These are phyloP conservation scores for Propsilocerus akamusi DNA, from an alignment of 1,140 invertebrate species.

Conservation along the genomic window DNA sequence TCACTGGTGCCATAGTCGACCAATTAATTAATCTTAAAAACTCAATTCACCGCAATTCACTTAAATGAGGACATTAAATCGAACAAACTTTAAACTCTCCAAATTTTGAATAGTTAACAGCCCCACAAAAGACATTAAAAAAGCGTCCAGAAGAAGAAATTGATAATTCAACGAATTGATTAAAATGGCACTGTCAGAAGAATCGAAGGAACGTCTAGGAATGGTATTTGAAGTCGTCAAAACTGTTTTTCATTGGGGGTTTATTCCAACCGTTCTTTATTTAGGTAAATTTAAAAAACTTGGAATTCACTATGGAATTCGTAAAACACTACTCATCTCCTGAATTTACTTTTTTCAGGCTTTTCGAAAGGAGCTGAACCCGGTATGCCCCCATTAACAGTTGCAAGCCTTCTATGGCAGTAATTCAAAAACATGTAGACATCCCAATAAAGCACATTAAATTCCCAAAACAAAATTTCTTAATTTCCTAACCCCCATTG, in stretches of 20 bases:
- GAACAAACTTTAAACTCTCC: no score
- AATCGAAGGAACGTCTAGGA: constrained; percentile 36
- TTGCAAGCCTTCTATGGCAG: not conserved
- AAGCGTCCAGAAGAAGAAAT: no score
- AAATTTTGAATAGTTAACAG: no score
- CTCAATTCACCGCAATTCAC: no score
- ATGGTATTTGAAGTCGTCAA: constrained; percentile 35
- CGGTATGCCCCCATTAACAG: not conserved
- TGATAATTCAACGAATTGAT: not conserved
- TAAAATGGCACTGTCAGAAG: constrained; percentile 25
- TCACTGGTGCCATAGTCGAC: not conserved
- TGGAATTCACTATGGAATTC: no score
- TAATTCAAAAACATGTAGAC: not conserved
- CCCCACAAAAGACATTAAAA: no score
- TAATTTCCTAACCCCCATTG: no score
- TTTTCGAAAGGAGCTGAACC: not conserved
- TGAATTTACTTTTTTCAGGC: not conserved
- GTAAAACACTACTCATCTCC: not conserved
- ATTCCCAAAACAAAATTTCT: no score
- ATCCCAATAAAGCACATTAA: no score
- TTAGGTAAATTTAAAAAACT: constrained; percentile 38
- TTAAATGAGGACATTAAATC: no score
- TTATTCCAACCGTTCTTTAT: constrained; percentile 44
- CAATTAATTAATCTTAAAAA: no score
- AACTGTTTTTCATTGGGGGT: constrained; percentile 45